A percentile compares a stretch with the other conserved stretches of the same genome.
phyloP scores from a whole-genome alignment of 2,113 vertebrate genomes.

The Brachirus orientalis region DNA sequence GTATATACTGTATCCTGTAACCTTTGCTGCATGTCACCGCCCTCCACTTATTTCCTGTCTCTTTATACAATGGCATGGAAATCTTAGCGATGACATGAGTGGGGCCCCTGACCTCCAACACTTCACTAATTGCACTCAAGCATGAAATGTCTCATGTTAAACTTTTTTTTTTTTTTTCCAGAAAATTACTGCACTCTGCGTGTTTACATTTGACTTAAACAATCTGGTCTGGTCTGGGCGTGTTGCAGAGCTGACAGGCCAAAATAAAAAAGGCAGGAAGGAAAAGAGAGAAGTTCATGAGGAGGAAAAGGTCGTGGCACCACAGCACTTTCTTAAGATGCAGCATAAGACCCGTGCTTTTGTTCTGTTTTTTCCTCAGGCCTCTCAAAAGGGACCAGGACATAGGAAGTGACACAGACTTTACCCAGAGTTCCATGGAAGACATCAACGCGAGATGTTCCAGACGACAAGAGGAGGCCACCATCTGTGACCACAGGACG shows the following conservation, averaged over 20 bases:
- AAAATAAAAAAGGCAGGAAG: not conserved
- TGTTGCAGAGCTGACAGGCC: not conserved
- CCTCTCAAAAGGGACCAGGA: conserved; percentile 82
- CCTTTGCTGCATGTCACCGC: not conserved
- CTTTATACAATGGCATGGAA: not conserved
- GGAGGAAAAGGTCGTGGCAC: not conserved
- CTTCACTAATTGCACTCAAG: too few relatives aligned
- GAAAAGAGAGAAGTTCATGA: not conserved
- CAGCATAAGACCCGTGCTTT: not conserved
- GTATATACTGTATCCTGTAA: not conserved
- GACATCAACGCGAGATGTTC: conserved; percentile 75
- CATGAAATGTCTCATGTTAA: not conserved
- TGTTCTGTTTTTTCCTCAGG: conserved; percentile 57
- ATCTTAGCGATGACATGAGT: not conserved
- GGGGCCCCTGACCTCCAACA: too few relatives aligned
- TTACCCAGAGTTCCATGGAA: conserved; percentile 85
- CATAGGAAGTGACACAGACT: conserved; percentile 83
- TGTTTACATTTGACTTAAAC: conserved; percentile 10
- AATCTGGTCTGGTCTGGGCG: not conserved
- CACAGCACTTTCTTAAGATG: not conserved
- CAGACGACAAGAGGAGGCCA: conserved; percentile 65
- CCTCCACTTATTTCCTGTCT: not conserved
- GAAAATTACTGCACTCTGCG: not conserved
- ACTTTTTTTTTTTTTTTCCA: not conserved
- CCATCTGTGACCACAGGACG: conserved; percentile 82